Base-by-base conservation (phyloP, 2,797 vertebrate genomes). In the Allobates femoralis region DNA sequence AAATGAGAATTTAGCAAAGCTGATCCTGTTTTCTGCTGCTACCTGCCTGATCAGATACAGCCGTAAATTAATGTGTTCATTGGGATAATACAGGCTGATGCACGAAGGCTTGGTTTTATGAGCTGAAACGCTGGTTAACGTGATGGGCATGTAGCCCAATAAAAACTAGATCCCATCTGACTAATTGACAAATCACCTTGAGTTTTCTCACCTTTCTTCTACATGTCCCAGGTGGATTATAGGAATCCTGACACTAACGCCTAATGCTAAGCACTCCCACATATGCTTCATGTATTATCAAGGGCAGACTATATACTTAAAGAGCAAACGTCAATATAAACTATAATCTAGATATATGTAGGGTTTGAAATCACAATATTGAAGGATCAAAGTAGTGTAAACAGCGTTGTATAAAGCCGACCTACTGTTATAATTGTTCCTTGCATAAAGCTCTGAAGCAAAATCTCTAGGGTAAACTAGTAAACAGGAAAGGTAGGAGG, bases 71-170 rank as follows among this genome's bases (percentile, higher is more conserved):
- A 16, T 0, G 21, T 53, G 7, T 12, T 55, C 41, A 67, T 37
- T 41, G 15, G 41, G 30, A 78, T 79, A 76, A 85, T 30, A 55
- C 76, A 73, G 50, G 76, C 75, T 46, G 58, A 50, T 60, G 79
- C 84, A 55, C 12, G 84, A 79, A 11, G 66, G 3, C 23, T 79
- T 18, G 32, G 64, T 26, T 69, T 79, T 85, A 85, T 8, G 30
- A 71, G 75, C 46, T 66, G 46, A 66, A 77, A 67, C 23, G 76
- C 75, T 78, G 64, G 64, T 55, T 79, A 67, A 79, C 69, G 71
- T 85, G 75, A 85, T 79, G 50, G 76, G 64, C 84, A 85, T 56
- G 66, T 58, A 67, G 64, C 76, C 84, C 76, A 85, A 85, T 79
- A 79, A 79, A 85, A 79, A 18, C 60, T 53, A 37, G 32, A 60